phyloP scores from a whole-genome alignment of 2,797 vertebrate species.

The Poeciliopsis presidionis region DNA sequence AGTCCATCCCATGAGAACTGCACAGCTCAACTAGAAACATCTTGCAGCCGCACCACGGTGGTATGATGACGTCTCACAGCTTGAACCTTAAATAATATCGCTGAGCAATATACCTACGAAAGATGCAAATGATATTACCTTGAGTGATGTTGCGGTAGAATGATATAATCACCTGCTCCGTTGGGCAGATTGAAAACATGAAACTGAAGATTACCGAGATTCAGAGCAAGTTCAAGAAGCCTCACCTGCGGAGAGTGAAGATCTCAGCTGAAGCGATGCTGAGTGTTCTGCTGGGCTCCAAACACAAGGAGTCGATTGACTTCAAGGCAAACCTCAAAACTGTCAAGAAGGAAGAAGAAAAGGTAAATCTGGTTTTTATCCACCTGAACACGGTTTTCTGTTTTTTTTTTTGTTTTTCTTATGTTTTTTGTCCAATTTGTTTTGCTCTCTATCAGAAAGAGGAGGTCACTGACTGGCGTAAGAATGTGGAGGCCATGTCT shows the following conservation, averaged over 20 bases:
- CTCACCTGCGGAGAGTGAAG: conserved; percentile 77
- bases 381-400: background rate
- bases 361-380: conserved; percentile 49
- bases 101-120: background rate
- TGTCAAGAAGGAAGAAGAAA: conserved; percentile 84
- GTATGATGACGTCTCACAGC: background rate
- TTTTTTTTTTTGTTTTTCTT: background rate
- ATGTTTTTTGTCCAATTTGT: conserved; percentile 30
- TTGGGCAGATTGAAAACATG: conserved; percentile 65
- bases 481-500: conserved; percentile 80
- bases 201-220: conserved; percentile 76
- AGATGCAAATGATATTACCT: background rate
- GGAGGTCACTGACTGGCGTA: conserved; percentile 79
- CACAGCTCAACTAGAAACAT: background rate
- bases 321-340: conserved; percentile 84
- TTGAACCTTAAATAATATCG: background rate
- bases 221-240: conserved; percentile 83
- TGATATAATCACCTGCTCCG: background rate
- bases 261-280: conserved; percentile 84
- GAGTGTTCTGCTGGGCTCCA: conserved; percentile 79
- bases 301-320: conserved; percentile 79
- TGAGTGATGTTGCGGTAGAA: background rate
- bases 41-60: background rate
- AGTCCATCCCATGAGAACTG: background rate
- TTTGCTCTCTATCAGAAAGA: conserved; percentile 62